Evolutionary conservation across 2,797 vertebrate species (phyloP), one percentile per base, ranked within the genome.

Genomic region (Spinibarbus caldwelli): DNA sequence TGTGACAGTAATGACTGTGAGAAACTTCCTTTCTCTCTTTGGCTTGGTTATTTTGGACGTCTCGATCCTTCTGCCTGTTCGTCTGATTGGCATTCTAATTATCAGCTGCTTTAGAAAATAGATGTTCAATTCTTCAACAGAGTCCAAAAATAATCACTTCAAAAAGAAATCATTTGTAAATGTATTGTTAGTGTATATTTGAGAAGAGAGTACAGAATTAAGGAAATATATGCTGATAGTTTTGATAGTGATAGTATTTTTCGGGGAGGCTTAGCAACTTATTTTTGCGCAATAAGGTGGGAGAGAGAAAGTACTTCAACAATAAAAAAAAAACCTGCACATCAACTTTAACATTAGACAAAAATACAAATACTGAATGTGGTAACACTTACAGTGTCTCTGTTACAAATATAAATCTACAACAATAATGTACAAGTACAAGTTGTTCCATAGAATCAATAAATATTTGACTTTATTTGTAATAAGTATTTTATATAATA

Each of bases 21-120:
- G 62, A 49, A 68, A 38, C 7, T 8, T 26, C 62, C 17, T 29
- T 19, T 80, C 21, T 31, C 12, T 67, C 43, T 34, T 47, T 36
- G 62, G 41, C 19, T 17, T 29, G 43, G 45, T 49, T 67, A 49
- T 49, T 68, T 68, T 68, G 7, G 29, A 52, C 12, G 29, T 34
- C 29, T 68, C 8, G 11, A 23, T 78, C n/a, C 36, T 54, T 54
- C 34, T 26, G 52, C 23, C 9, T 78, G 76, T 64, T 43, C 26
- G 1, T 78, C 57, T 52, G 62, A 80, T 47, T 23, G 26, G 0
- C 9, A 31, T 47, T 79, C 0, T 80, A 68, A 52, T 68, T 49
- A 47, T 36, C 29, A 52, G 64, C 45, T 80, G 78, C 8, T 80
- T 80, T n/a, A 36, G 12, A 26, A 43, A 64, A 78, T 31, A 43